Evolutionary conservation across 2,888 invertebrate genomes (phyloP), one percentile per base, ranked within the genome.

Genomic region (Disparrhopalites patrizii): DNA sequence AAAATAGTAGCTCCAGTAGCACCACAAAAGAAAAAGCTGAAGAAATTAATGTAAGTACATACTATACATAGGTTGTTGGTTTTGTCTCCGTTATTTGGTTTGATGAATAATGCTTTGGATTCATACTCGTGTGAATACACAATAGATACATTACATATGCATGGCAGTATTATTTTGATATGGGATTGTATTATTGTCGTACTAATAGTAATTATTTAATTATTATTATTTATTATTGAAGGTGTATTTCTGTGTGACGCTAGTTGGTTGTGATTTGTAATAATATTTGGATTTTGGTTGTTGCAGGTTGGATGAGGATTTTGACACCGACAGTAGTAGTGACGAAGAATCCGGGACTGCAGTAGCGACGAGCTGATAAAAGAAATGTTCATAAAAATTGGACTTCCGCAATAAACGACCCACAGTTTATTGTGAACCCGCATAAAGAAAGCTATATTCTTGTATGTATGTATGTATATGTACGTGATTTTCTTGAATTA

Each of bases 251-350:
- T n/a, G n/a, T n/a, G n/a, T n/a, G n/a, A n/a, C n/a, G n/a, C n/a
- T n/a, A n/a, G n/a, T n/a, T n/a, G n/a, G n/a, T 36, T 36, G 47
- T 47, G 25, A 54, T 36, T 50, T 50, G 38, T 3, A 15, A 15
- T 52, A 27, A 20, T 50, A 13, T 58, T 43, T 38, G 33, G 30
- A 33, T 47, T 58, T 60, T 50, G 60, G 1, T 51, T 55, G 47
- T 63, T 54, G 3, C 51, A 74, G 74, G 70, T 64, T 75, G 64
- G 73, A 75, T 23, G 74, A 74, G 20, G 74, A 72, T 25, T 66
- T 74, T 43, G 62, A 57, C 33, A 63, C 67, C 15, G 70, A 66
- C 31, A 60, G 69, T 43, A 66, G 65, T 58, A 68, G 68, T 28
- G 72, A 70, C 3, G 54, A 65, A 7, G 71, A 70, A n/a, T 63